Conservation (phyloP, 2,113 vertebrate genomes). For the Ageneiosus marmoratus region DNA sequence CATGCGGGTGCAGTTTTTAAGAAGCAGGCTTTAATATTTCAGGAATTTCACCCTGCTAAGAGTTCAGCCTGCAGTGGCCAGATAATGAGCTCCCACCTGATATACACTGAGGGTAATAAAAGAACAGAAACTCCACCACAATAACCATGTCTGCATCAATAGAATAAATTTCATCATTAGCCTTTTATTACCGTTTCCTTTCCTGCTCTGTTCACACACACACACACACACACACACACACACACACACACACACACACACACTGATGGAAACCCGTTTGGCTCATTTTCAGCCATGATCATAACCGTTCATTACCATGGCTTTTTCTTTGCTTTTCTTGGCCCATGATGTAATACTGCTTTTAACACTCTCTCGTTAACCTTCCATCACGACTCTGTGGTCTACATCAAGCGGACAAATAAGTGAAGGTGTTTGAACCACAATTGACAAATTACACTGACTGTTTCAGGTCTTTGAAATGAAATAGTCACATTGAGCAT, state of each 20-base stretch:
- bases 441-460: not conserved
- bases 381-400: not conserved
- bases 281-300: constrained; percentile 17
- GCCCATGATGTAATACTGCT: not conserved
- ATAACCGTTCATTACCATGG: constrained; percentile 27
- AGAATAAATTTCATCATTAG: constrained; percentile 44
- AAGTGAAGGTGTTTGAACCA: not conserved
- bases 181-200: constrained; percentile 31
- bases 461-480: not conserved
- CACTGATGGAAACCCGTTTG: constrained; percentile 29
- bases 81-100: constrained; percentile 67
- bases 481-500: not conserved
- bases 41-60: constrained; percentile 54
- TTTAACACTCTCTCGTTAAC: constrained; percentile 3
- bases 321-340: constrained; percentile 26
- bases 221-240: not conserved
- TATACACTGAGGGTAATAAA: constrained; percentile 60
- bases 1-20: not conserved
- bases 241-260: not conserved
- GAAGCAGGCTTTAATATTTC: constrained; percentile 68
- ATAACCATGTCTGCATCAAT: constrained; percentile 47
- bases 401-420: not conserved
- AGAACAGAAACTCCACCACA: constrained; percentile 49
- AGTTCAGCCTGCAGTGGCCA: constrained; percentile 62
- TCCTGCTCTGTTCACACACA: constrained; percentile 2